phyloP scores from a whole-genome alignment of 2,797 vertebrate species.

The Acridotheres tristis region DNA sequence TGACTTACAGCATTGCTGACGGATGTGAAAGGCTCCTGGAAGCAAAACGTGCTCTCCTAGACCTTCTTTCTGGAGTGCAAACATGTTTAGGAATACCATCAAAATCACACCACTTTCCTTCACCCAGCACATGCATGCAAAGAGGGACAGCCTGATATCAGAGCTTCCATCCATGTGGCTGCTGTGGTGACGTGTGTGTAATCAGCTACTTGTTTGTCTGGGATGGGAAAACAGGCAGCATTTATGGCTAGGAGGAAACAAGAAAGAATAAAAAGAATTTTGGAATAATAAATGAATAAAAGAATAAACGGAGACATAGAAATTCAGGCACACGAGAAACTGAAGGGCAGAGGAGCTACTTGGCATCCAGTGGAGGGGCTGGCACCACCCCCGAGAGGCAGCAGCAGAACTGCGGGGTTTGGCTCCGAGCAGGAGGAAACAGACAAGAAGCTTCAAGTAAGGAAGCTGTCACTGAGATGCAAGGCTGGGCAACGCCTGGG shows the following conservation, averaged over 20 bases:
- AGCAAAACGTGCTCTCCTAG: not conserved
- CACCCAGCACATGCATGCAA: not conserved
- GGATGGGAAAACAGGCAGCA: not conserved
- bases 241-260: not conserved
- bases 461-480: not conserved
- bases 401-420: not conserved
- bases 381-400: not conserved
- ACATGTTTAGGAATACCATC: not conserved
- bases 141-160: not conserved
- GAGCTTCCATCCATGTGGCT: not conserved
- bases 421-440: not conserved
- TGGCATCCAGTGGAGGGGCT: not conserved
- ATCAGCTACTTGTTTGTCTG: not conserved
- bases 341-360: not conserved
- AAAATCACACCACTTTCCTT: not conserved
- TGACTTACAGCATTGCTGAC: not conserved
- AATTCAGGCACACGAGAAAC: not conserved
- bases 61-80: not conserved
- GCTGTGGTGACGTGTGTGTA: not conserved
- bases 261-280: not conserved
- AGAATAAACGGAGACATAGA: not conserved
- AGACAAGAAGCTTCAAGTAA: not conserved
- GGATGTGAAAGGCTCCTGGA: not conserved
- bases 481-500: not conserved
- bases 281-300: not conserved